A percentile compares a stretch with the other conserved stretches of the same genome.
phyloP scores from a whole-genome alignment of 2,797 vertebrate genomes.

The Enteromius argenteus region DNA sequence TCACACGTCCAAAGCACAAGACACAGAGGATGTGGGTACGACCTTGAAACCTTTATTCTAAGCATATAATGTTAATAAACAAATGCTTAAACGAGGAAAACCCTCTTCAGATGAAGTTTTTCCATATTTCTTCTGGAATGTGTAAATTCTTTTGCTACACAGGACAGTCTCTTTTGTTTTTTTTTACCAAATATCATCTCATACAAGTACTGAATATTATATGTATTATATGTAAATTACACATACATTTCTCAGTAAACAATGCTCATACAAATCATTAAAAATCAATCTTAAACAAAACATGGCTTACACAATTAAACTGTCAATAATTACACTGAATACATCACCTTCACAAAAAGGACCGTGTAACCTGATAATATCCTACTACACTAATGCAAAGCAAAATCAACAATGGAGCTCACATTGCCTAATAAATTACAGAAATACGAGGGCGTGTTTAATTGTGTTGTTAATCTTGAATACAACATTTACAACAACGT shows the following conservation, averaged over 20 bases:
- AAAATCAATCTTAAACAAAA: neutral
- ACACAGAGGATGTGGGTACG: neutral
- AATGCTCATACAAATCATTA: neutral
- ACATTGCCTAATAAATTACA: neutral
- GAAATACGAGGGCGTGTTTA: neutral
- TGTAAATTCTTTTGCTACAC: neutral
- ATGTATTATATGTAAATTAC: neutral
- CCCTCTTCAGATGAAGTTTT: neutral
- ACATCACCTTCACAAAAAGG: neutral
- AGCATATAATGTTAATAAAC: neutral
- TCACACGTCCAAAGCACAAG: neutral
- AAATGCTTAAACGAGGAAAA: neutral
- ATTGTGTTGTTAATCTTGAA: neutral
- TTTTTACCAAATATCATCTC: neutral
- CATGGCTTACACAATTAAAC: neutral
- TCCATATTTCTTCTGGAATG: neutral
- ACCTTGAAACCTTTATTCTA: neutral
- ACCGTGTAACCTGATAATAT: neutral
- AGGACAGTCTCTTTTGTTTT: neutral
- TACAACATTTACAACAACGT: neutral
- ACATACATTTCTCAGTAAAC: neutral
- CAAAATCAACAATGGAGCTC: neutral
- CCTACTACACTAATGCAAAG: neutral
- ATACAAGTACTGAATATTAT: neutral
- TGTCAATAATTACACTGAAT: conserved; percentile 11